Conservation (phyloP, 2,888 invertebrate species). For the Eupithecia pulchellata region DNA sequence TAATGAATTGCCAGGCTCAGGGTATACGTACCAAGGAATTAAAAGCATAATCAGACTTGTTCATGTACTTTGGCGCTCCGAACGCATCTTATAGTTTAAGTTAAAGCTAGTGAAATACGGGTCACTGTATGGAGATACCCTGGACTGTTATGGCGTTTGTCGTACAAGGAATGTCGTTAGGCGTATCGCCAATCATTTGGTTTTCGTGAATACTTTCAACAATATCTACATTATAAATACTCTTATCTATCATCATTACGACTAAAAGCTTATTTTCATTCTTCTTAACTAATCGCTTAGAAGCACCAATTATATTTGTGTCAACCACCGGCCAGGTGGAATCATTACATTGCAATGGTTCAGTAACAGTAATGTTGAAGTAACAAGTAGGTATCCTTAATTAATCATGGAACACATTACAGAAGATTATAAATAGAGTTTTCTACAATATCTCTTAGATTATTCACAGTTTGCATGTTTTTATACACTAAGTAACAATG, state of each 20-base stretch:
- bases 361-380: slow-evolving; percentile 86
- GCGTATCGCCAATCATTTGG: slow-evolving; percentile 86
- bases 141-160: slow-evolving; percentile 87
- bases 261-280: slow-evolving; percentile 85
- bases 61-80: slow-evolving; percentile 84
- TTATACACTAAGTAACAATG: slow-evolving; percentile 87
- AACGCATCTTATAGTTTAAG: slow-evolving; percentile 85
- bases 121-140: slow-evolving; percentile 87
- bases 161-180: slow-evolving; percentile 85
- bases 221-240: slow-evolving; percentile 85
- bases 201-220: slow-evolving; percentile 86
- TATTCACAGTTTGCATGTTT: slow-evolving; percentile 90
- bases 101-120: slow-evolving; percentile 86
- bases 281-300: slow-evolving; percentile 83
- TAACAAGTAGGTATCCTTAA: slow-evolving; percentile 84
- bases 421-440: slow-evolving; percentile 87
- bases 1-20: slow-evolving; percentile 74
- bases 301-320: slow-evolving; percentile 86
- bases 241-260: slow-evolving; percentile 84
- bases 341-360: slow-evolving; percentile 86
- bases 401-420: slow-evolving; percentile 88
- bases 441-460: slow-evolving; percentile 85
- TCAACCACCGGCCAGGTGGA: slow-evolving; percentile 86
- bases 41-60: slow-evolving; percentile 87
- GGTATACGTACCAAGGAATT: slow-evolving; percentile 85